Evolutionary conservation across 1,140 invertebrate species (phyloP).

Genomic region (Drosophila burlai): DNA sequence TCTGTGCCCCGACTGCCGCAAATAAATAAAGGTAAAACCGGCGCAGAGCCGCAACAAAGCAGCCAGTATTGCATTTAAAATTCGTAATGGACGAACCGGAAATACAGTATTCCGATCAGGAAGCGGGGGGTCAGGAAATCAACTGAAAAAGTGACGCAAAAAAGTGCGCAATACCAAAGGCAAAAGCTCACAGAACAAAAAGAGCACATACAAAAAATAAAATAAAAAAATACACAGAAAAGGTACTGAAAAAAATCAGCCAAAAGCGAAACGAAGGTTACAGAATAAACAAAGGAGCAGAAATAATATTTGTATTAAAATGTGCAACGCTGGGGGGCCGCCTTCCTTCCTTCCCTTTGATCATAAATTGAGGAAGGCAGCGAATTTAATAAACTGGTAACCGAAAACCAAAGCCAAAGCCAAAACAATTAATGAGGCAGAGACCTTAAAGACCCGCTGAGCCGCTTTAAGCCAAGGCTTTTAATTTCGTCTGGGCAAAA

Average conservation of each 20-base stretch:
- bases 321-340: constrained; percentile 7
- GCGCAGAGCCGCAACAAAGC: constrained; percentile 30
- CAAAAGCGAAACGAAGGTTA: constrained; percentile 9
- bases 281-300: constrained; percentile 34
- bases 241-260: background rate
- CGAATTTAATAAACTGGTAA: constrained; percentile 17
- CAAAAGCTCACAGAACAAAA: constrained; percentile 26
- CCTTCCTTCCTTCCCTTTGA: constrained; percentile 38
- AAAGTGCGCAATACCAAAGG: constrained; percentile 57
- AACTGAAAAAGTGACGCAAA: constrained; percentile 77
- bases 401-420: constrained; percentile 6
- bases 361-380: constrained; percentile 18
- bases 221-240: background rate
- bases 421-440: constrained; percentile 10
- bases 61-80: constrained; percentile 68
- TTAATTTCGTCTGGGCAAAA: constrained; percentile 36
- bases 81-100: constrained; percentile 77
- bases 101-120: constrained; percentile 81
- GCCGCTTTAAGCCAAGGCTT: constrained; percentile 15
- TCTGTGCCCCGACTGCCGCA: constrained; percentile 2
- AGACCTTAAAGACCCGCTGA: constrained; percentile 5
- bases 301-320: constrained; percentile 49
- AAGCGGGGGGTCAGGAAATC: constrained; percentile 73
- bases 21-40: constrained; percentile 19
- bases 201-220: constrained; percentile 3